Conservation (phyloP, 1,140 invertebrate species). For the Drosophila watanabei region DNA sequence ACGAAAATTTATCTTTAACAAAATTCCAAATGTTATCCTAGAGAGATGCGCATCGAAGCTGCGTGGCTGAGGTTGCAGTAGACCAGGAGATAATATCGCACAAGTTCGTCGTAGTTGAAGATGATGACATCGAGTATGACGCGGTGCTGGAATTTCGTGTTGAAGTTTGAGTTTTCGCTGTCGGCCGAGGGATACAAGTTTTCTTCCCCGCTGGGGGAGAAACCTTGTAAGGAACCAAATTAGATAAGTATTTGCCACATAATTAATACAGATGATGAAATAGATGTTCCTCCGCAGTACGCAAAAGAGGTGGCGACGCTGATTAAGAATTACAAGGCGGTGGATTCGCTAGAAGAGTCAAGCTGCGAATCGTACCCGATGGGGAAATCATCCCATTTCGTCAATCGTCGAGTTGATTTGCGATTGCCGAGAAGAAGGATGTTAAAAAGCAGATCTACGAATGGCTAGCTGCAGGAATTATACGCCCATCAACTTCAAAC, state of each 20-base stretch:
- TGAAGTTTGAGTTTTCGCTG: background rate
- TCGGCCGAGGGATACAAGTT: background rate
- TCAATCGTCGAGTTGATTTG: background rate
- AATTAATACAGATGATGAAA: background rate
- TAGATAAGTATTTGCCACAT: background rate
- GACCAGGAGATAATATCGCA: background rate
- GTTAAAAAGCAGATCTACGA: too few species aligned
- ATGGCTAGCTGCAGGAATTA: too few species aligned
- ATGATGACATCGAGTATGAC: background rate
- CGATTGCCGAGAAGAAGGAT: background rate
- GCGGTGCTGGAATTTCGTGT: background rate
- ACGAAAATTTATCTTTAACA: too few species aligned
- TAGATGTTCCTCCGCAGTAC: background rate
- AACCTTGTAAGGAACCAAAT: background rate
- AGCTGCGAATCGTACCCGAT: background rate
- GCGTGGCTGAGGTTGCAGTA: background rate
- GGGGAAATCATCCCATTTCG: background rate
- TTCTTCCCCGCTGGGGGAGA: background rate
- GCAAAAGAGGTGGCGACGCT: too few species aligned
- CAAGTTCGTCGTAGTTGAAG: background rate
- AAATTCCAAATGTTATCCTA: background rate
- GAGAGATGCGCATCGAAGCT: background rate
- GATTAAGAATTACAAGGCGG: too few species aligned
- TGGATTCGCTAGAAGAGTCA: background rate
- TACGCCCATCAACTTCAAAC: too few species aligned